Percentiles rank a stretch among this genome's conserved stretches.
Evolutionary conservation across 2,797 vertebrate species (phyloP).

Genomic region (Percopsis omiscomaycus): DNA sequence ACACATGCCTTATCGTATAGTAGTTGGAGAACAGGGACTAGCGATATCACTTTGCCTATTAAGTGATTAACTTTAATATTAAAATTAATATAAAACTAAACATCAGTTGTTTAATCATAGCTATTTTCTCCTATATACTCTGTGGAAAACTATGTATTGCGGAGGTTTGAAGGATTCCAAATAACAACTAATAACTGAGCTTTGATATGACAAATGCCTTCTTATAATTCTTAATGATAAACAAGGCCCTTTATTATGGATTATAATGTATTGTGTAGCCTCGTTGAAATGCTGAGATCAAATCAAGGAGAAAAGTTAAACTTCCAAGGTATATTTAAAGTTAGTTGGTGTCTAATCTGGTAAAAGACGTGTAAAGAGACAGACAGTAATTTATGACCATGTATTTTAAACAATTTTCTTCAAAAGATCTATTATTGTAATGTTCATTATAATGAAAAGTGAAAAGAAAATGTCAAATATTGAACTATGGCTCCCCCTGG

Average conservation of each 20-base stretch:
- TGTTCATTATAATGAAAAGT: not conserved
- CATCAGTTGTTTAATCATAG: constrained; percentile 61
- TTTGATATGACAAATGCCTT: constrained; percentile 16
- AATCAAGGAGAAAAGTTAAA: not conserved
- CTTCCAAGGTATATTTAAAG: not conserved
- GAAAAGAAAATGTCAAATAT: not conserved
- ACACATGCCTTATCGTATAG: constrained; percentile 37
- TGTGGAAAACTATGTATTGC: constrained; percentile 52
- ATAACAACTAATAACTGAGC: constrained; percentile 53
- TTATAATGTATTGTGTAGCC: not conserved
- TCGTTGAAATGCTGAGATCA: too few relatives aligned
- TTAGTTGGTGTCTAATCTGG: too few relatives aligned
- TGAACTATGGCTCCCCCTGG: constrained; percentile 57
- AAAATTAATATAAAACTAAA: constrained; percentile 57
- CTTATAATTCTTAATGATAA: constrained; percentile 1
- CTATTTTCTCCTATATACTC: constrained; percentile 71
- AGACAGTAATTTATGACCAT: too few relatives aligned
- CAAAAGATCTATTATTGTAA: not conserved
- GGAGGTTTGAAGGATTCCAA: constrained; percentile 72
- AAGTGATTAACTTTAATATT: constrained; percentile 42
- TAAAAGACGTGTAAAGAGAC: too few relatives aligned
- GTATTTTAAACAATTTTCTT: not conserved
- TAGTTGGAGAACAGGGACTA: constrained; percentile 68
- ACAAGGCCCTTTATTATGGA: not conserved
- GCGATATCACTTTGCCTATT: constrained; percentile 69